Conservation (phyloP, 2,797 vertebrate species). For the Luscinia luscinia region DNA sequence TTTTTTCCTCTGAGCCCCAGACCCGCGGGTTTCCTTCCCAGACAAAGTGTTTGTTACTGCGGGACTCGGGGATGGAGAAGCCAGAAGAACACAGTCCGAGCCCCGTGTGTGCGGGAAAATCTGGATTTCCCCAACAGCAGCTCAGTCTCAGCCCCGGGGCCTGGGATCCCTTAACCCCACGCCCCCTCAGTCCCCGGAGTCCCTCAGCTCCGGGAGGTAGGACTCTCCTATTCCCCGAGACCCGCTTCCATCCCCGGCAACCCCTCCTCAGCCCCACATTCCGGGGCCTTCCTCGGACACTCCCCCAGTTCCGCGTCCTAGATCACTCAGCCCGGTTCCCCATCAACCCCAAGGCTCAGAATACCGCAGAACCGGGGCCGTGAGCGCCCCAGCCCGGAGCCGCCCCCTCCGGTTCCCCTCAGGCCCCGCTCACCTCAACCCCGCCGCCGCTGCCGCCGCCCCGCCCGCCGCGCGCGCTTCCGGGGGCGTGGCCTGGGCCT, state of each 20-base stretch:
- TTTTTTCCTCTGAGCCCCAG: background rate
- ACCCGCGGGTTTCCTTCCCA: fast-evolving
- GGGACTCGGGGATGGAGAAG: fast-evolving
- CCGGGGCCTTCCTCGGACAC: background rate
- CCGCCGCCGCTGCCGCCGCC: background rate
- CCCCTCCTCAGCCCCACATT: too few species aligned
- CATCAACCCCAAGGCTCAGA: background rate
- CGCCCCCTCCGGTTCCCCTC: fast-evolving
- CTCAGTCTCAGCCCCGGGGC: background rate
- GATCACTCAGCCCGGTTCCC: background rate
- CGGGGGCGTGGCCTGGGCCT: background rate
- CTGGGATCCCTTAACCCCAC: too few species aligned
- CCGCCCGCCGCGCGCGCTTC: background rate
- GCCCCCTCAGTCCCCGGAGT: too few species aligned
- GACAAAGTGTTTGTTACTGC: fast-evolving
- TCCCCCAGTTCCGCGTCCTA: background rate
- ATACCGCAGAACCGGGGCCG: fast-evolving
- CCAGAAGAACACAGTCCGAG: fast-evolving
- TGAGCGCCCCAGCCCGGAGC: fast-evolving
- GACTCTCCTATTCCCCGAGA: background rate
- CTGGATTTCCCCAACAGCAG: fast-evolving
- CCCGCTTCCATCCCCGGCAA: background rate
- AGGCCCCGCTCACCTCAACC: background rate
- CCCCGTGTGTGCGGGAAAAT: fast-evolving
- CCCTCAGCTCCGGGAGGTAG: too few species aligned